These are phyloP conservation scores for Trypoxylon attenuatum DNA, from an alignment of 2,888 invertebrate genomes.

Conservation along the genomic window DNA sequence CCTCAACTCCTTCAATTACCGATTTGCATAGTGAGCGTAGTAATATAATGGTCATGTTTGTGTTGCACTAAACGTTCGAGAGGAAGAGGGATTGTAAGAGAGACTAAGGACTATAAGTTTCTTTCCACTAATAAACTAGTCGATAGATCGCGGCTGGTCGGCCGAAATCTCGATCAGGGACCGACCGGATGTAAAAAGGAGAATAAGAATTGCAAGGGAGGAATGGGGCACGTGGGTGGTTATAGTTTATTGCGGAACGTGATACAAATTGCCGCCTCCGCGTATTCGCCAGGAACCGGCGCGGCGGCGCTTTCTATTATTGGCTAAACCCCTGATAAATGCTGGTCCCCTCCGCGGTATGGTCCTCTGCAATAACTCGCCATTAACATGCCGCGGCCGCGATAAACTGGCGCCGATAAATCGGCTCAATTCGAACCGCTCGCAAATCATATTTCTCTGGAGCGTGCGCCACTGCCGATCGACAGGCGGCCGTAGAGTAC, in stretches of 20 bases:
- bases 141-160: neutral
- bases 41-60: neutral
- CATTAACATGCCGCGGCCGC: conserved; percentile 45
- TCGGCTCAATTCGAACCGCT: conserved; percentile 46
- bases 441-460: conserved; percentile 34
- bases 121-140: neutral
- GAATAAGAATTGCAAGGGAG: neutral
- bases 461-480: conserved; percentile 3
- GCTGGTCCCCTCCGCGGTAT: conserved; percentile 30
- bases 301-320: conserved; percentile 61
- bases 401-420: conserved; percentile 53
- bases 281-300: conserved; percentile 32
- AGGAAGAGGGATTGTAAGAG: neutral
- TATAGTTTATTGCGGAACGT: conserved; percentile 44
- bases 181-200: neutral
- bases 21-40: neutral
- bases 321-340: conserved; percentile 62
- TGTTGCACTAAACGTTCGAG: neutral
- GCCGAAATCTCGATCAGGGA: conserved; percentile 1
- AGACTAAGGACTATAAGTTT: neutral
- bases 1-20: neutral
- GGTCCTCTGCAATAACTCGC: conserved; percentile 43
- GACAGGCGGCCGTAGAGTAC: too few species aligned
- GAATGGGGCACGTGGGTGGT: conserved; percentile 36
- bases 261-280: conserved; percentile 60